Conservation (phyloP, 35 echinoderm and acorn worm species). For the Strongylocentrotus purpuratus region DNA sequence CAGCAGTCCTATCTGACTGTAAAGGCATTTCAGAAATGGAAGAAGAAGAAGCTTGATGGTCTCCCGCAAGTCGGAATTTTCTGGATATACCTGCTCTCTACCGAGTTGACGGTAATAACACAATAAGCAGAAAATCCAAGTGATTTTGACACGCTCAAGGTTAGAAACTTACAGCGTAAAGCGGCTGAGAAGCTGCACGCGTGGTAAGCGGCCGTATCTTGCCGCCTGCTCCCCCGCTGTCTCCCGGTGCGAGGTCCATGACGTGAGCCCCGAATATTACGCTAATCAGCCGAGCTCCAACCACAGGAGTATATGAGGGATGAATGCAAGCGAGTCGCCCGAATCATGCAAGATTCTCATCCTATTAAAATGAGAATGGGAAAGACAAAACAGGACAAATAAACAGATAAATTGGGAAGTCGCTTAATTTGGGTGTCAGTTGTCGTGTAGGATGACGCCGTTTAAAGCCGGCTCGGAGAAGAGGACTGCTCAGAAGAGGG, state of each 20-base stretch:
- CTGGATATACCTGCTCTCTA: not conserved
- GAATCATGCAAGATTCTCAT: not conserved
- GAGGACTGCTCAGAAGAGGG: not conserved
- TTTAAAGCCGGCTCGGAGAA: not conserved
- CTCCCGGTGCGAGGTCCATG: slow-evolving; percentile 18
- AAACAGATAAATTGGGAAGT: not conserved
- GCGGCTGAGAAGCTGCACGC: not conserved
- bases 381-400: not conserved
- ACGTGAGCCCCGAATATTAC: not conserved
- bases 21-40: not conserved
- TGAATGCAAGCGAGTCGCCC: not conserved
- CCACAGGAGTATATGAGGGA: not conserved
- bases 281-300: slow-evolving; percentile 14
- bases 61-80: not conserved
- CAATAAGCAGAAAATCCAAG: slow-evolving; percentile 44
- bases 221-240: slow-evolving; percentile 35
- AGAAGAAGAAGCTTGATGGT: not conserved
- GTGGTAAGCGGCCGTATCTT: slow-evolving; percentile 20
- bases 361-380: not conserved
- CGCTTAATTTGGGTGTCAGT: slow-evolving; percentile 32
- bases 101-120: slow-evolving; percentile 15
- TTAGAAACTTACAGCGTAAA: slow-evolving; percentile 20
- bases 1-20: not conserved
- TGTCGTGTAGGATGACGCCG: not conserved
- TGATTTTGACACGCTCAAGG: slow-evolving; percentile 43